Evolutionary conservation across 1,140 invertebrate genomes (phyloP).

Genomic region (Anastrepha obliqua): DNA sequence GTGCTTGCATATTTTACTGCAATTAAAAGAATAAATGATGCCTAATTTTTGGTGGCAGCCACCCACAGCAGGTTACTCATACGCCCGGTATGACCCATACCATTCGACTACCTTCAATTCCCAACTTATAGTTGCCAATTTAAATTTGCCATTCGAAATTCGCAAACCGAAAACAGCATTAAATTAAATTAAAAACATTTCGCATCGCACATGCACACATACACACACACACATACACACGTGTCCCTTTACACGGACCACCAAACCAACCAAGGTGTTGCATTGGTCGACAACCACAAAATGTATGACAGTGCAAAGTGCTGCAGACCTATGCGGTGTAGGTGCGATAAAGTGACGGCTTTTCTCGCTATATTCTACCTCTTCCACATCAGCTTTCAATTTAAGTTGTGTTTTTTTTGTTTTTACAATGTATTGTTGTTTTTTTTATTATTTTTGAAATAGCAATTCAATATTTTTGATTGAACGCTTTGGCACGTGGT

Average conservation of each 20-base stretch:
- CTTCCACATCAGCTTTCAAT: not conserved
- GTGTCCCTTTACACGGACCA: not conserved
- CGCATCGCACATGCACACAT: not conserved
- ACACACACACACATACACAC: not conserved
- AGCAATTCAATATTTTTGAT: constrained; percentile 47
- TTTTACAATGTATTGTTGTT: constrained; percentile 3
- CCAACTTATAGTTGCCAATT: not conserved
- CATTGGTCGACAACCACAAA: constrained; percentile 23
- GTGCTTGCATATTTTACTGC: not conserved
- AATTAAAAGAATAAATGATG: constrained; percentile 41
- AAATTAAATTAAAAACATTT: not conserved
- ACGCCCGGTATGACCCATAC: not conserved
- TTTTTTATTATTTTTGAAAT: constrained; percentile 15
- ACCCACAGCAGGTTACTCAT: constrained; percentile 20
- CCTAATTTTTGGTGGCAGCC: not conserved
- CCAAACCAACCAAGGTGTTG: constrained; percentile 2
- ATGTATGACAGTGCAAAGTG: not conserved
- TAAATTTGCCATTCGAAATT: not conserved
- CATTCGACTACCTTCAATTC: not conserved
- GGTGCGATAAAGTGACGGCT: not conserved
- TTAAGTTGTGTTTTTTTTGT: no score
- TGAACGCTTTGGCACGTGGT: constrained; percentile 44
- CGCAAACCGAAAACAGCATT: not conserved
- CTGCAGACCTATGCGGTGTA: not conserved
- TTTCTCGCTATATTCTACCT: not conserved